Evolutionary conservation across 2,888 invertebrate genomes (phyloP).

Genomic region (Drosophila nr. fundita): DNA sequence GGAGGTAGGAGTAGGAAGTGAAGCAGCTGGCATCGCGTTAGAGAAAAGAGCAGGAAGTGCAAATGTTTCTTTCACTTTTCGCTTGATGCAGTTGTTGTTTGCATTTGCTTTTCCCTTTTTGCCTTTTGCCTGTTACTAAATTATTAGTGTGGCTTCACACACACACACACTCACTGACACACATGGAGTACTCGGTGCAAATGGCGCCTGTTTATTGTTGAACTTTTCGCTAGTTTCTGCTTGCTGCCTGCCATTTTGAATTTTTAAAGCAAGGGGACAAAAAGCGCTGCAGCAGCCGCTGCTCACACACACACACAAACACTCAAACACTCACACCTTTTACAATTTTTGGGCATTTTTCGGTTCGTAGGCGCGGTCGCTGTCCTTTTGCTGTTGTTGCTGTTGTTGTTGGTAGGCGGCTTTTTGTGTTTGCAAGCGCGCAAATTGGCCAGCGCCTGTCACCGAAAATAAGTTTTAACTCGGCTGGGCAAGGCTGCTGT

Average conservation of each 20-base stretch:
- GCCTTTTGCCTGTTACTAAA: constrained; percentile 76
- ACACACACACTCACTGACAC: constrained; percentile 22
- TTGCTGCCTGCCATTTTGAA: constrained; percentile 66
- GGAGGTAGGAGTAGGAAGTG: background rate
- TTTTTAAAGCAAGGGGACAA: constrained; percentile 67
- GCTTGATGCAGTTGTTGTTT: constrained; percentile 37
- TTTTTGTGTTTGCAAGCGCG: constrained; percentile 59
- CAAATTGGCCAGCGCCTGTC: constrained; percentile 73
- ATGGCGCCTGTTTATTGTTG: constrained; percentile 60
- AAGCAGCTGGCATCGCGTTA: constrained; percentile 16
- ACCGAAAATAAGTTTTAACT: constrained; percentile 64
- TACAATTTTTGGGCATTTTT: background rate
- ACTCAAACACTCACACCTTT: background rate
- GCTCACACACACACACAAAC: background rate
- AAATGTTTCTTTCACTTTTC: constrained; percentile 76
- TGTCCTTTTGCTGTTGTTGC: constrained; percentile 26
- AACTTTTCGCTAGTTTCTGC: constrained; percentile 66
- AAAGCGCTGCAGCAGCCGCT: constrained; percentile 13
- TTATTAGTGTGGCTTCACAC: constrained; percentile 69
- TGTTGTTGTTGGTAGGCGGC: constrained; percentile 44
- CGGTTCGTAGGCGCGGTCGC: constrained; percentile 39
- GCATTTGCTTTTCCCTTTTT: constrained; percentile 58
- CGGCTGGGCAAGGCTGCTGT: constrained; percentile 39
- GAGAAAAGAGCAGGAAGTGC: constrained; percentile 74
- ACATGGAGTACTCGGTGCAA: constrained; percentile 22